Percentiles rank a stretch among this genome's conserved stretches.
Evolutionary conservation across 2,888 invertebrate genomes (phyloP).

Genomic region (Altica lythri): DNA sequence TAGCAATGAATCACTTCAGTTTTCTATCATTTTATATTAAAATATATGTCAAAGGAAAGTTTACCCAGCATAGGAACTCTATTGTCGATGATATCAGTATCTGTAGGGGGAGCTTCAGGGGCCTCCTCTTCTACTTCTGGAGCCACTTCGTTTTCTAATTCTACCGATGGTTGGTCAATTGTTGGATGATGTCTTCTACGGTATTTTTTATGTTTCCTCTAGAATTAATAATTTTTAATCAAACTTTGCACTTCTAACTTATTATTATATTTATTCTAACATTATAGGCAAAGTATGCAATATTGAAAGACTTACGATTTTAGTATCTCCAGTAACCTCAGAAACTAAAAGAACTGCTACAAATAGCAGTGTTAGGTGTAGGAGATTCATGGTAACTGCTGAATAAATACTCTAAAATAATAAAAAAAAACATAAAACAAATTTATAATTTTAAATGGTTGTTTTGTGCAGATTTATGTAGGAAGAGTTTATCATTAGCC

Average conservation of each 20-base stretch:
- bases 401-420: slow-evolving; percentile 28
- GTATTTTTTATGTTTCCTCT: slow-evolving; percentile 52
- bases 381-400: slow-evolving; percentile 48
- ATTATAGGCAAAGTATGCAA: background rate
- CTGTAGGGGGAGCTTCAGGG: slow-evolving; percentile 35
- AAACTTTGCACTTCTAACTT: background rate
- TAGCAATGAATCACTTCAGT: background rate
- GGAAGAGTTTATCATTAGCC: slow-evolving; percentile 29
- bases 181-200: slow-evolving; percentile 46
- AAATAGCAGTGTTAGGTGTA: slow-evolving; percentile 41
- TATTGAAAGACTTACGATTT: slow-evolving; percentile 44
- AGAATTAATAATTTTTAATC: slow-evolving; percentile 20
- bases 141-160: slow-evolving; percentile 44
- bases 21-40: background rate
- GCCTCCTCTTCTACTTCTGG: slow-evolving; percentile 5
- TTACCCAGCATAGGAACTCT: slow-evolving; percentile 47
- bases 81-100: slow-evolving; percentile 47
- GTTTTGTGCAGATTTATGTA: slow-evolving; percentile 2
- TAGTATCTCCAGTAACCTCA: slow-evolving; percentile 45
- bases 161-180: no score
- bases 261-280: background rate
- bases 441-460: background rate
- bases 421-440: background rate
- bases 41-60: background rate
- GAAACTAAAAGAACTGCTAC: slow-evolving; percentile 42